Evolutionary conservation across 2,888 invertebrate genomes (phyloP), one percentile per base, ranked within the genome.

Genomic region (Luperina testacea): DNA sequence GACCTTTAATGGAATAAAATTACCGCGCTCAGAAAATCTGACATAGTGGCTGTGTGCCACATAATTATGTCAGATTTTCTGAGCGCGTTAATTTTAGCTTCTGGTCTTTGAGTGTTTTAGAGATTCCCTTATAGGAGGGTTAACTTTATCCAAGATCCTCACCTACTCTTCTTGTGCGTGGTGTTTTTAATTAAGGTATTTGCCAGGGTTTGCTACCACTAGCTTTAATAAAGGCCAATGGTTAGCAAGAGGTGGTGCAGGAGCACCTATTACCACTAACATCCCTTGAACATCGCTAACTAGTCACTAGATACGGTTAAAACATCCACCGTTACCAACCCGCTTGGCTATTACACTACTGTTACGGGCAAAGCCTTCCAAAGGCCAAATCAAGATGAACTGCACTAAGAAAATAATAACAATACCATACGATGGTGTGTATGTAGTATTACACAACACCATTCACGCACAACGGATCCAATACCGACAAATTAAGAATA

Each of bases 401-500:
- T 68, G 27, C 1, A 71, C 61, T 64, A 51, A 73, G 78, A 70
- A 74, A 84, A 68, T 24, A 83, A 76, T 72, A 63, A 84, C 42
- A 74, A 72, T 72, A 78, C 77, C 82, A 81, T 15, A 82, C 78
- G 84, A 87, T 77, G 61, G 85, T 86, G 82, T 88, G 78, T 87
- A 81, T 81, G 83, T 82, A 80, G 80, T 80, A 89, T 93, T 93
- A 91, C 92, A 91, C 87, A 94, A 94, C 87, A 87, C 88, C 89
- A 91, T 90, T 92, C 91, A 91, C 90, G 87, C 85, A 90, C 88
- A 84, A 83, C 87, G 80, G 85, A 77, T 77, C 78, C 83, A 87
- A 83, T 83, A 91, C 90, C 92, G 93, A 93, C 94, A 94, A 93
- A 93, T 94, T 93, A 94, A 95, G 95, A 96, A 94, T 95, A 94